Percentiles rank a stretch among this genome's conserved stretches.
Evolutionary conservation across 1,140 invertebrate species (phyloP).

Genomic region (Solenopsis invicta): DNA sequence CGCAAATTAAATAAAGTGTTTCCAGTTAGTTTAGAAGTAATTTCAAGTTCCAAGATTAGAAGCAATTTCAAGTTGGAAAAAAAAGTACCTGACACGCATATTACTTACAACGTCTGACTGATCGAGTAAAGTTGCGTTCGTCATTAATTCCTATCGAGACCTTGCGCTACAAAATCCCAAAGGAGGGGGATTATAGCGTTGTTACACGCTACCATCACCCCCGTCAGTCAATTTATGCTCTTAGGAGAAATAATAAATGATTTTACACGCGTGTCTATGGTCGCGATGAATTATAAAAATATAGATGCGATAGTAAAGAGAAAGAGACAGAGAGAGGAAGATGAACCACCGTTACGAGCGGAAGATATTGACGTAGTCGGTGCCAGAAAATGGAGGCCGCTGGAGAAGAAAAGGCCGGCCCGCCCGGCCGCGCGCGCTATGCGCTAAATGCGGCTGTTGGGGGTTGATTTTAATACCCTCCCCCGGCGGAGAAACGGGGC

Average conservation of each 20-base stretch:
- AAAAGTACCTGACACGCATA: neutral
- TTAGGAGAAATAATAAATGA: neutral
- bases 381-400: constrained; percentile 35
- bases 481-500: constrained; percentile 68
- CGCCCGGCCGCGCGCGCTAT: constrained; percentile 21
- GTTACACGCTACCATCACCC: neutral
- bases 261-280: neutral
- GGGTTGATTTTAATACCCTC: constrained; percentile 80
- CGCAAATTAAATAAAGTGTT: neutral
- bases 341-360: neutral
- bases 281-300: constrained; percentile 30
- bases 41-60: neutral
- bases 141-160: neutral
- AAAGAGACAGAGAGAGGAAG: neutral
- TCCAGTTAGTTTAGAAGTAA: neutral
- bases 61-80: neutral
- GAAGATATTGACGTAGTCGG: constrained; percentile 35
- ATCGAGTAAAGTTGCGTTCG: neutral
- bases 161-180: neutral
- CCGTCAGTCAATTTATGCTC: constrained; percentile 11
- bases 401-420: constrained; percentile 51
- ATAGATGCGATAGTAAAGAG: constrained; percentile 2
- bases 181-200: neutral
- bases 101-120: neutral
- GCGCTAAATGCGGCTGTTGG: constrained; percentile 31